Evolutionary conservation across 1,140 invertebrate species (phyloP).

Genomic region (Drosophila yakuba): DNA sequence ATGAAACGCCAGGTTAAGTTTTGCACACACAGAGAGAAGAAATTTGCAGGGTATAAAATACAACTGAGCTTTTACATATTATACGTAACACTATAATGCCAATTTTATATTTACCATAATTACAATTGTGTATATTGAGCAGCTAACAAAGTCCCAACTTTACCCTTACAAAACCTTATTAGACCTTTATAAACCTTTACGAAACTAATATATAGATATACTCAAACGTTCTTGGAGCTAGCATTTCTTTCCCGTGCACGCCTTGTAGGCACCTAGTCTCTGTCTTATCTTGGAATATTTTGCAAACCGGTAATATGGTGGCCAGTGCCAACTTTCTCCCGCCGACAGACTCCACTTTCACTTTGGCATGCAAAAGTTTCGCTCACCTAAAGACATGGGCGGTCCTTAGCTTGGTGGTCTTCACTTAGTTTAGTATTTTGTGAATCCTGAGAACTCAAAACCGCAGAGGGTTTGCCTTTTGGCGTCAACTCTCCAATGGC

Average conservation of each 20-base stretch:
- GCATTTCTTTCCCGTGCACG: not conserved
- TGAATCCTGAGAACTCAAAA: constrained; percentile 46
- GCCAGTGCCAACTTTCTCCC: constrained; percentile 26
- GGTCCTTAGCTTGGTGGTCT: constrained; percentile 38
- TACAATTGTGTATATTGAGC: not conserved
- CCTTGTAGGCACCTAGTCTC: constrained; percentile 7
- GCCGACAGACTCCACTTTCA: constrained; percentile 57
- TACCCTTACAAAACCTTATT: no score
- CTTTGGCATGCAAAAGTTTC: constrained; percentile 71
- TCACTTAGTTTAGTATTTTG: constrained; percentile 74
- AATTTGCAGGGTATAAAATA: not conserved
- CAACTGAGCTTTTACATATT: no score
- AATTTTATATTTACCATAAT: not conserved
- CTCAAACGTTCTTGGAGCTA: no score
- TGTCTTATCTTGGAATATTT: constrained; percentile 38
- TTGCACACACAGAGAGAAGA: constrained; percentile 1
- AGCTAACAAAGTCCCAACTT: no score
- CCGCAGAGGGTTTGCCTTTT: constrained; percentile 18
- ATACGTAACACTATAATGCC: no score
- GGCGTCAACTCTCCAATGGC: constrained; percentile 42
- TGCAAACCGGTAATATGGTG: constrained; percentile 66
- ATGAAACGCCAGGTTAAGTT: constrained; percentile 6
- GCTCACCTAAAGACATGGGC: constrained; percentile 4
- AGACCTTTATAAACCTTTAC: no score
- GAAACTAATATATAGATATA: no score